Base-by-base conservation (phyloP, 2,888 invertebrate species). In the Perizoma flavofasciatum region DNA sequence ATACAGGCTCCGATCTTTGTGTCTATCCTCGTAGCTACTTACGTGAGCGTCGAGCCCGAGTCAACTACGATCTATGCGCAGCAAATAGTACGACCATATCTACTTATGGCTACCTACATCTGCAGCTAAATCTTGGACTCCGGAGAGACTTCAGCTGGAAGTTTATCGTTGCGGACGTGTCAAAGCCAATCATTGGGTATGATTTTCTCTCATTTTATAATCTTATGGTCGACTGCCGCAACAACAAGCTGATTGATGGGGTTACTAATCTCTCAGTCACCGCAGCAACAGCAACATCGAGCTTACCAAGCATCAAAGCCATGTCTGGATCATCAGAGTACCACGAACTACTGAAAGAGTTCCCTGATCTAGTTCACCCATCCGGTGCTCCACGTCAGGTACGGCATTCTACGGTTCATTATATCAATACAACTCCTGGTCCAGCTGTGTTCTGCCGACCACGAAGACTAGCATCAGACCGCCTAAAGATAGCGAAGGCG, bases 221-320 rank as follows among this genome's bases (percentile, higher is more conserved):
- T 8, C 62, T 83, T 0, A 59, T 83, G 0, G 75, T 78, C 0
- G 80, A 82, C 51, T 45, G 75, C 4, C 55, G 68, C 2, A 66
- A 74, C 39, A 61, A 64, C 0, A 64, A 71, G 4, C 49, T 82
- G 0, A 45, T 76, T 0, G 71, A 72, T 39, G 52, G 54, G 0
- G 6, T 41, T 0, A 73, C 72, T 6, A 46, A 65, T 9, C 45
- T 70, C 6, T 52, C 57, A 4, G n/a, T 41, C 41, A 41, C 9
- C 41, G 41, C 49, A 46, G 9, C 4, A 34, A 34, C 61, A 34
- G 3, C 44, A 44, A 6, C 48, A 11, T 5, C 6, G 6, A 4
- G 32, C 50, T 5, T 37, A 47, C 8, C 22, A 51, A 5, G 57
- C 64, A 22, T 37, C 37, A 22, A 22, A 22, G 22, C 22, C 22